These are phyloP conservation scores for Mylabris phalerata DNA, from an alignment of 1,140 invertebrate species.

Conservation along the genomic window DNA sequence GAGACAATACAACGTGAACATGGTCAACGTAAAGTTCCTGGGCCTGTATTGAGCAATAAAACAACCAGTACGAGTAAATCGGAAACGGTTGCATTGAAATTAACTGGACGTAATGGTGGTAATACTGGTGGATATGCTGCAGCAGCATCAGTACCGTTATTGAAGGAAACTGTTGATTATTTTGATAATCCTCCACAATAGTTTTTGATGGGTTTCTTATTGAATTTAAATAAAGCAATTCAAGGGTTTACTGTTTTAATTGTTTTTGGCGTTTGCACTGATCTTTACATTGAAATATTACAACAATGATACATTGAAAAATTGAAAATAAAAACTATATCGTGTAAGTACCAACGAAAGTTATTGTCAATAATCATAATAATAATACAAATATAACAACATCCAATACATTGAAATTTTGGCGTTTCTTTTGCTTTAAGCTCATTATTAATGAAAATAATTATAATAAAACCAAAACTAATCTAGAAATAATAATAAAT, in stretches of 20 bases:
- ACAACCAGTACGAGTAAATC: constrained; percentile 9
- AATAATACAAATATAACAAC: no score
- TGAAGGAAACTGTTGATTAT: constrained; percentile 8
- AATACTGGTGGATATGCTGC: constrained; percentile 1
- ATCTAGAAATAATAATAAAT: no score
- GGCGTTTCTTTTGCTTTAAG: no score
- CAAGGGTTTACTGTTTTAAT: not conserved
- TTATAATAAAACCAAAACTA: no score
- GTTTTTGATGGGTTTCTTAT: constrained; percentile 3
- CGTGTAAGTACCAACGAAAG: no score
- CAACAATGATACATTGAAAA: not conserved
- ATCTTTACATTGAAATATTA: not conserved
- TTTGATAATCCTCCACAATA: constrained; percentile 12
- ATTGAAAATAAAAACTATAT: not conserved
- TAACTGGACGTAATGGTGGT: constrained; percentile 4
- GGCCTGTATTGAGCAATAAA: constrained; percentile 44
- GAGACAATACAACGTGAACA: constrained; percentile 71
- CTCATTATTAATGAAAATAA: no score
- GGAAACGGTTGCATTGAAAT: constrained; percentile 31
- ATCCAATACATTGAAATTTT: no score
- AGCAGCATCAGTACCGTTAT: not conserved
- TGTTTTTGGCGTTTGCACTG: not conserved
- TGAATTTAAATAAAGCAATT: not conserved
- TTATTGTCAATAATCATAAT: no score
- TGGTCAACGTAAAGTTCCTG: constrained; percentile 69